Evolutionary conservation across 2,888 invertebrate genomes (phyloP), one percentile per base, ranked within the genome.

Genomic region (Galerucella calmariensis): DNA sequence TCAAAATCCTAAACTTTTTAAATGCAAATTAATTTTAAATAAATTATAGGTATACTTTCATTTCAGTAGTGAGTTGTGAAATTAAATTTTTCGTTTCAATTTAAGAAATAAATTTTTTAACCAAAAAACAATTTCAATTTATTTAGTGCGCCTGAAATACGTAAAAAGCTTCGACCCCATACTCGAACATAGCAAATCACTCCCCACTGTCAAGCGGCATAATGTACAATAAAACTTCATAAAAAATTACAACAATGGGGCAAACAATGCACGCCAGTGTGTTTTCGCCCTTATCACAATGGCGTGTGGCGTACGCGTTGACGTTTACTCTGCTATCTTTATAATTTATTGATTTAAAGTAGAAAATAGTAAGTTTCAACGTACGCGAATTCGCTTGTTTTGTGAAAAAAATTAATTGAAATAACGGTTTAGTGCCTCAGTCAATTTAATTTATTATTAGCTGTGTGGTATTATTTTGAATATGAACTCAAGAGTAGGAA

Each of bases 201-300:
- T 82, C 83, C 83, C 82, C 78, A 79, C 80, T 82, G 82, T 83
- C 83, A 82, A 46, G 77, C 80, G 79, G 77, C 77, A 82, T 80
- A 82, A 83, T 82, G 72, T 80, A 82, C 79, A 82, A 82, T 82
- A 81, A 81, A 81, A 79, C 76, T 77, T 76, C 75, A 80, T 79
- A 82, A 83, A 83, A 83, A 82, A 79, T 73, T 76, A 76, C 75
- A 80, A 83, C 82, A 82, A 82, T 82, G 73, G 79, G 16, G 63
- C 72, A 53, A 69, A 78, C 81, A 80, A 80, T 77, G 75, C 73
- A 41, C 69, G 63, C 63, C 67, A 73, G 71, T 71, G 71, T 75
- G 74, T 73, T 76, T 72, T 73, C 76, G 73, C 76, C 78, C 78
- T 69, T 79, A 74, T 74, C 72, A 81, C 78, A 82, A 81, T 81